Evolutionary conservation across 2,797 vertebrate genomes (phyloP), one percentile per base, ranked within the genome.

Genomic region (Rhynchonycteris naso): DNA sequence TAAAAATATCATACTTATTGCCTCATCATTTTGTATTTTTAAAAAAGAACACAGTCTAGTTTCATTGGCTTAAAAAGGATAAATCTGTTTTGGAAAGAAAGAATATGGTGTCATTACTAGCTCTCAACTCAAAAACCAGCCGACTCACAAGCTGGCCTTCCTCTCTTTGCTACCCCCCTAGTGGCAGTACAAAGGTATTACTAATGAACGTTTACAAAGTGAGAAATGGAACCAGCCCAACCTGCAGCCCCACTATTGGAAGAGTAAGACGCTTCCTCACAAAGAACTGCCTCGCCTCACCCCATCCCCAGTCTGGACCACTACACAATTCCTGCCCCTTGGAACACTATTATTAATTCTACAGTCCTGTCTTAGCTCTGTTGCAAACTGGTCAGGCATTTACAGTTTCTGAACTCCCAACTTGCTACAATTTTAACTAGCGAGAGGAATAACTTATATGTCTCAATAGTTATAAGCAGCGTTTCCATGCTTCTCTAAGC

Each of bases 151-250:
- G 63, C 74, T 28, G 52, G 58, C 35, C 26, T 71, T 47, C 22
- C 3, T 63, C 22, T 87, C 43, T 94, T 74, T 95, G 83, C 82
- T 84, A 52, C 78, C 82, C 43, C 43, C 6, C 93, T 94, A 33
- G 84, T 95, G 96, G 93, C 78, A 71, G 3, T 28, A 52, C 4
- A 9, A 21, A 28, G 19, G 38, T 54, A 75, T 86, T 80, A 78
- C 83, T 24, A 26, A 13, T 0, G 19, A 12, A 13, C 1, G 0
- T 86, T 71, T 13, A n/a, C 10, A 12, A 52, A 47, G 21, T 10
- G 71, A 69, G 61, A 81, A 61, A 75, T 2, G 14, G 0, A 56
- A 65, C 19, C 19, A 4, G 4, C 11, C 16, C 52, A 58, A 12
- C 0, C 19, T 5, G 30, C 22, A 16, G 21, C 9, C 7, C 26